Conservation (phyloP, 2,797 vertebrate genomes). For the Pristis pectinata region DNA sequence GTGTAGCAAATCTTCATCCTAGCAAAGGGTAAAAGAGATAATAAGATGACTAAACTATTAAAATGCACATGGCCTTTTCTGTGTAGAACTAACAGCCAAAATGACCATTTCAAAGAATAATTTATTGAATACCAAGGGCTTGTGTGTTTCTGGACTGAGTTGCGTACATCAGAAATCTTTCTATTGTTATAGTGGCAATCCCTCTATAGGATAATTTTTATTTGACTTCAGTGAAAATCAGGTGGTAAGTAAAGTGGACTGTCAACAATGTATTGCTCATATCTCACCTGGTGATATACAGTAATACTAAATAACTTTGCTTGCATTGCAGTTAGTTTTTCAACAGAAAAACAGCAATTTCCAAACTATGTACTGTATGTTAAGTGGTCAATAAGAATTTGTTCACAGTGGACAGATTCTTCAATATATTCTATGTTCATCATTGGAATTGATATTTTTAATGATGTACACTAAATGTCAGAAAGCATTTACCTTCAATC, state of each 20-base stretch:
- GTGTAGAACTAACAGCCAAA: neutral
- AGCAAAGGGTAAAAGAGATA: no score
- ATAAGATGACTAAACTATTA: neutral
- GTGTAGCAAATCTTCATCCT: neutral
- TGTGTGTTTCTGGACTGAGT: neutral
- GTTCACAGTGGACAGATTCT: neutral
- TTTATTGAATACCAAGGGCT: neutral
- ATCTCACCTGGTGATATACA: neutral
- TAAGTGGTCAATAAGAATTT: neutral
- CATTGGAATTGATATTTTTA: neutral
- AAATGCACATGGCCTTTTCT: neutral
- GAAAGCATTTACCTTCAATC: neutral
- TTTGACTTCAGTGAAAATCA: neutral
- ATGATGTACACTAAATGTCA: neutral
- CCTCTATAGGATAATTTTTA: neutral
- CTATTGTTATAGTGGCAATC: neutral
- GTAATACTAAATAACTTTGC: neutral
- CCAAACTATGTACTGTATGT: neutral
- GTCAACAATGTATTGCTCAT: neutral
- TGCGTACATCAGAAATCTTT: neutral
- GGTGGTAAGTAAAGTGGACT: neutral
- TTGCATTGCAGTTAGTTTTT: neutral
- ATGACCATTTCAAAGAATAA: neutral
- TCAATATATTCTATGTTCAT: neutral
- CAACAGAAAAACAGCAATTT: neutral